phyloP scores from a whole-genome alignment of 2,888 invertebrate genomes.

The Mesorhabditis belari region DNA sequence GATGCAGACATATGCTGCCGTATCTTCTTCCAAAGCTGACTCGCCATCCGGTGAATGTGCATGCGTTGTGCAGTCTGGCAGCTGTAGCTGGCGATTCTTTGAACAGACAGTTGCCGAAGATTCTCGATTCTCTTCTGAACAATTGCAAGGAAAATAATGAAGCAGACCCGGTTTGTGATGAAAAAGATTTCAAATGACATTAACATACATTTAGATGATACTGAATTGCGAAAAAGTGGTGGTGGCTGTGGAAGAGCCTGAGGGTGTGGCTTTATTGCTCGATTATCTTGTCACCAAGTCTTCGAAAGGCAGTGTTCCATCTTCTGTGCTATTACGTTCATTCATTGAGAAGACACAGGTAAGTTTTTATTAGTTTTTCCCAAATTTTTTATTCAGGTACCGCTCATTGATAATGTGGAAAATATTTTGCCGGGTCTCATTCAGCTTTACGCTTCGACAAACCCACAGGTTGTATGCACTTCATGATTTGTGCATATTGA shows the following conservation, averaged over 20 bases:
- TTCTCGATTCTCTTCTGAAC: conserved; percentile 77
- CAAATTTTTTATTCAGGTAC: conserved; percentile 4
- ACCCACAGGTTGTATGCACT: no score
- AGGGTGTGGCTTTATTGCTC: conserved; percentile 77
- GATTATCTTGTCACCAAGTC: conserved; percentile 76
- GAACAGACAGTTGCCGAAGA: conserved; percentile 79
- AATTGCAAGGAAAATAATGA: conserved; percentile 29
- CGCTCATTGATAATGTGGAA: conserved; percentile 21
- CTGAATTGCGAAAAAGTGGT: conserved; percentile 63
- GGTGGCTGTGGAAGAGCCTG: conserved; percentile 74
- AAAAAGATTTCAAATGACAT: no score
- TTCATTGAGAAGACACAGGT: conserved; percentile 29
- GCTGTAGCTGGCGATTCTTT: conserved; percentile 85
- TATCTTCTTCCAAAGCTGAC: conserved; percentile 85
- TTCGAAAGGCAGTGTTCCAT: conserved; percentile 70
- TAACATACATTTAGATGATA: conserved; percentile 21
- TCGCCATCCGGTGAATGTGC: conserved; percentile 76
- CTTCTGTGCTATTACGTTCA: conserved; percentile 55
- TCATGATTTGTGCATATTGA: no score
- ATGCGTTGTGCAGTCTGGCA: conserved; percentile 80
- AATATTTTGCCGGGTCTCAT: conserved; percentile 30
- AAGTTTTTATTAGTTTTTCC: neutral
- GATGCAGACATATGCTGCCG: conserved; percentile 72
- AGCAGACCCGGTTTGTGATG: conserved; percentile 16
- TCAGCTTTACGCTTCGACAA: conserved; percentile 68